Base-by-base conservation (phyloP, 2,113 vertebrate species). In the Catharus minimus region DNA sequence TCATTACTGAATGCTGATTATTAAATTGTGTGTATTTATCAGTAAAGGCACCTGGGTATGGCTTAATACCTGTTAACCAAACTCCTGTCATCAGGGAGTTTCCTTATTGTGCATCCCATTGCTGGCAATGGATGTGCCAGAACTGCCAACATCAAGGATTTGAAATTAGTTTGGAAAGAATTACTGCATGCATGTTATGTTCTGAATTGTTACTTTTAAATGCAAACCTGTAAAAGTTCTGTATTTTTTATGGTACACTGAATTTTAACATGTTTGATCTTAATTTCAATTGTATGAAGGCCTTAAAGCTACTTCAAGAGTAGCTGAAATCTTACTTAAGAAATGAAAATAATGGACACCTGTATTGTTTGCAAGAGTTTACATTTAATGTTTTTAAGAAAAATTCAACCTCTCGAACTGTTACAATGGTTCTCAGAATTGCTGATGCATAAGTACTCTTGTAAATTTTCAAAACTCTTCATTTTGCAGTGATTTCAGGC, bases 11-110 rank as follows among this genome's bases (percentile, higher is more conserved):
- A 97, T 97, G 95, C 90, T 94, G 92, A 92, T 96, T 96, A 95
- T 97, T 96, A 97, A 97, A 95, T 92, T 95, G 92, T 95, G 91
- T 97, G 94, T 98, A 97, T 98, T 97, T 97, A 97, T 97, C 97
- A 83, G 96, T 96, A 95, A 97, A 89, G 95, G 92, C 93, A 95
- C 90, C 94, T 94, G 88, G 72, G 69, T 97, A 97, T 91, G 93
- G 93, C 97, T 97, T 96, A 82, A 90, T 97, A 91, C 97, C 93
- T 97, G 97, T 96, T 93, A 95, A 89, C 43, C 62, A 73, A 77
- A 93, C 80, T 93, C 92, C 92, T 94, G 82, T 65, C 95, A 93
- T 81, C 90, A 46, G 60, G 83, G 88, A 89, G 95, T 95, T 92
- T 91, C 82, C 83, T 75, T 92, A 62, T 61, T 56, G 90, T 94